These are phyloP conservation scores for Amazona guildingii DNA, from an alignment of 2,113 vertebrate genomes.

Conservation along the genomic window DNA sequence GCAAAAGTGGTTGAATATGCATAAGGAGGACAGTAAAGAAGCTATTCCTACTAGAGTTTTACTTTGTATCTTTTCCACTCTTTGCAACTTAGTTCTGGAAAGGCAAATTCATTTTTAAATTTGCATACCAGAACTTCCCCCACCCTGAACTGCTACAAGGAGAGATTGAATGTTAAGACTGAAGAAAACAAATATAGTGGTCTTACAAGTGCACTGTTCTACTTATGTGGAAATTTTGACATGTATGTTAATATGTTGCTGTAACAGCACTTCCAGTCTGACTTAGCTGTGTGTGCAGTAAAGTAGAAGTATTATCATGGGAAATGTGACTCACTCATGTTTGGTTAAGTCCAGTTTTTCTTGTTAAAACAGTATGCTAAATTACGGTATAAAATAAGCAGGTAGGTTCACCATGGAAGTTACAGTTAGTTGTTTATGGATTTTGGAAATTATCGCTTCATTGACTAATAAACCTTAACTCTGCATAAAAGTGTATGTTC, in stretches of 20 bases:
- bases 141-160: neutral
- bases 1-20: rapidly evolving
- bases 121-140: neutral
- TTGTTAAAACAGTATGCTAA: neutral
- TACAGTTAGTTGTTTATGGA: neutral
- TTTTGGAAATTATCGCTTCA: neutral
- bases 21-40: neutral
- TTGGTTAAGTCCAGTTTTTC: neutral
- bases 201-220: neutral
- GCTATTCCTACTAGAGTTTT: neutral
- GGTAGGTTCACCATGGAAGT: neutral
- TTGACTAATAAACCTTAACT: neutral
- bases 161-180: neutral
- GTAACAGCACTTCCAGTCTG: neutral
- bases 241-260: neutral
- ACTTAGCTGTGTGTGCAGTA: neutral
- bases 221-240: neutral
- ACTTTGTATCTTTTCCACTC: neutral
- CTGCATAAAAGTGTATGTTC: neutral
- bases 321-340: neutral
- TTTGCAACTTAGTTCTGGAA: neutral
- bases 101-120: neutral
- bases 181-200: neutral
- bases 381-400: neutral
- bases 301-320: neutral